phyloP scores from a whole-genome alignment of 2,113 vertebrate species.

The Canis aureus region DNA sequence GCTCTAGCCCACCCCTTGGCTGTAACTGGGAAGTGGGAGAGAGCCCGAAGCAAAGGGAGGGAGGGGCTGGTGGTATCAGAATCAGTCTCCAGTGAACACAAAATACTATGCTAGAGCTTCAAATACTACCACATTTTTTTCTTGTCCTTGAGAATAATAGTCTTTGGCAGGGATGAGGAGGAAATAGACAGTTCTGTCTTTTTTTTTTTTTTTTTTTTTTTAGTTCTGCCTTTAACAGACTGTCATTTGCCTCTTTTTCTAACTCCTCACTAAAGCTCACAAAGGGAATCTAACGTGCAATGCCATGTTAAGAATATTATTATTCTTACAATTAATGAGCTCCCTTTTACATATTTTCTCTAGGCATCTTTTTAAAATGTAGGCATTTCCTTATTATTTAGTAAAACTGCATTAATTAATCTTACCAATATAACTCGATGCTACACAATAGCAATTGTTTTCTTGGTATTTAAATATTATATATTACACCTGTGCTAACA shows the following conservation, averaged over 20 bases:
- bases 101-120: background rate
- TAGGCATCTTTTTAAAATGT: slow-evolving; percentile 15
- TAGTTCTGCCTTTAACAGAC: background rate
- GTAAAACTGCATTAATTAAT: slow-evolving; percentile 9
- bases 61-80: background rate
- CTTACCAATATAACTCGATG: background rate
- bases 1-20: background rate
- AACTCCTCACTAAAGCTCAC: background rate
- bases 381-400: background rate
- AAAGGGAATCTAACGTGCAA: background rate
- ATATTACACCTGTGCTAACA: background rate
- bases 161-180: background rate
- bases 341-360: background rate
- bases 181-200: background rate
- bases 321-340: background rate
- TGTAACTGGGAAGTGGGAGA: background rate
- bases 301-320: background rate
- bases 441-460: background rate
- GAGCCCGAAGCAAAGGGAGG: background rate
- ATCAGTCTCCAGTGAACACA: background rate
- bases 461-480: background rate
- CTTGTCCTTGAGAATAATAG: slow-evolving; percentile 51
- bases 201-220: no score
- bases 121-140: background rate
- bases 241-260: background rate